A percentile compares a stretch with the other conserved stretches of the same genome.
Evolutionary conservation across 2,888 invertebrate species (phyloP).

Genomic region (Blomia tropicalis): DNA sequence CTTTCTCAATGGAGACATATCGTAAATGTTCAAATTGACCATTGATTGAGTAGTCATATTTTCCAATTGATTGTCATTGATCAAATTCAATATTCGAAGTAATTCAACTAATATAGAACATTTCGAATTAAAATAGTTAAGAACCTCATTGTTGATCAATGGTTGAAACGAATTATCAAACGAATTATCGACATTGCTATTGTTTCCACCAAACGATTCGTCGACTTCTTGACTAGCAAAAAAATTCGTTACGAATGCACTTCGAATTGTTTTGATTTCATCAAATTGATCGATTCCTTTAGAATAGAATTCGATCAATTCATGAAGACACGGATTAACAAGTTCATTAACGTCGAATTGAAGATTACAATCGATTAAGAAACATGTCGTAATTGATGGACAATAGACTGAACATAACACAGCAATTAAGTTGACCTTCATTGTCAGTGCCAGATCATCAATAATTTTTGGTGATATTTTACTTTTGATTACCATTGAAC

Average conservation of each 20-base stretch:
- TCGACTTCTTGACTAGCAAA: not conserved
- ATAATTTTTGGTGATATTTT: constrained; percentile 28
- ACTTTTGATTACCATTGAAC: constrained; percentile 29
- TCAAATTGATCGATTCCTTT: constrained; percentile 11
- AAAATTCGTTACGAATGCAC: not conserved
- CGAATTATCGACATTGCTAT: not conserved
- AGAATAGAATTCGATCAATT: constrained; percentile 22
- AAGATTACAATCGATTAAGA: constrained; percentile 12
- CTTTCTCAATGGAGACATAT: constrained; percentile 11
- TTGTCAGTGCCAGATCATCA: constrained; percentile 25
- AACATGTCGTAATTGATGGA: constrained; percentile 20
- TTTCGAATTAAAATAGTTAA: constrained; percentile 21
- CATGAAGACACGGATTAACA: constrained; percentile 22
- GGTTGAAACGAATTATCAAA: constrained; percentile 3
- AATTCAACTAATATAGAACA: constrained; percentile 24
- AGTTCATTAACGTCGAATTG: constrained; percentile 22
- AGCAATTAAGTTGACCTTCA: constrained; percentile 26
- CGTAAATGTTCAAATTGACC: constrained; percentile 1
- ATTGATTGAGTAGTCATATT: not conserved
- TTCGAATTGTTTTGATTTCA: constrained; percentile 21
- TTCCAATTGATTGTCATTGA: constrained; percentile 9
- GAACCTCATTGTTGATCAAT: constrained; percentile 18
- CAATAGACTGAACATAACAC: constrained; percentile 24
- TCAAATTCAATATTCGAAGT: constrained; percentile 19
- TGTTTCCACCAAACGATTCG: not conserved